Evolutionary conservation across 2,888 invertebrate species (phyloP), one percentile per base, ranked within the genome.

Genomic region (Xestia c-nigrum): DNA sequence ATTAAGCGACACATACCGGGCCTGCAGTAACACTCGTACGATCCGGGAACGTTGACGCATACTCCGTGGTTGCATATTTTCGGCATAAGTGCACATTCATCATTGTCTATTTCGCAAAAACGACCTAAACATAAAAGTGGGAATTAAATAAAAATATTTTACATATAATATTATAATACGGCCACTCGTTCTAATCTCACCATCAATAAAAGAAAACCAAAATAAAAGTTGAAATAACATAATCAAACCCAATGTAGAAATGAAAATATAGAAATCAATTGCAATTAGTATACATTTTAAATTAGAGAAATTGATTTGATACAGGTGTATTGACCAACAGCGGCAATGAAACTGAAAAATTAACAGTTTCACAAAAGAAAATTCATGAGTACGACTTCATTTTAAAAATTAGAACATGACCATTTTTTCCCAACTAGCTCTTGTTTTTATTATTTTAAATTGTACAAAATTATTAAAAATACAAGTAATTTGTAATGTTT

Each of bases 11-110:
- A 78, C 78, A 64, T 87, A 97, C 96, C 99, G n/a, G 98, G 98
- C 71, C 97, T 97, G 93, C 99, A 99, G 90, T 98, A 98, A 93
- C 99, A 99, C 90, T 98, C 98, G 94, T 98, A 99, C 79, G 98
- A 97, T 66, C 98, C 98, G 31, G 97, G 95, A 40, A 93, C 88
- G 92, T 99, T 99, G 50, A 98, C 96, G 93, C 99, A 99, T 78
- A 99, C 98, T 43, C 99, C 99, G 89, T 98, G 97, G 88, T 98
- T 98, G 92, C 99, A 99, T 81, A 98, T 97, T 74, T 97, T 97
- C 65, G 95, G 96, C 64, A 95, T 95, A 66, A 96, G 96, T 67
- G 89, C 85, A 92, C 98, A 98, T 93, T 99, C 99, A 91, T 99
- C 97, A 24, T 98, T 97, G 91, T 99, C 99, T 74, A 95, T 87